phyloP scores from a whole-genome alignment of 2,113 vertebrate species.

The Cyanistes caeruleus region DNA sequence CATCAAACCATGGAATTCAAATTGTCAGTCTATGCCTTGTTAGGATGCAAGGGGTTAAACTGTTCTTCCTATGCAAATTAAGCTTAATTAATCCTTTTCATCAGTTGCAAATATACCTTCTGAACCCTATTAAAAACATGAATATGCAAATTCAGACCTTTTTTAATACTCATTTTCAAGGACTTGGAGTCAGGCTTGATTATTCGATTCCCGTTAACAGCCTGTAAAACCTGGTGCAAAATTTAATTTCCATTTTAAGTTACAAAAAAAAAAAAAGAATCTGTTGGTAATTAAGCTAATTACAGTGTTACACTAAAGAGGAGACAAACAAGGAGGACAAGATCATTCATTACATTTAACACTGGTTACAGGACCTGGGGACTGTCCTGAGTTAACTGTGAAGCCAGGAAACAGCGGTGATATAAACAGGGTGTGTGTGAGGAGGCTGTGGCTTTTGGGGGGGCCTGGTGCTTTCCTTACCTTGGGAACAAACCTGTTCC shows the following conservation, averaged over 20 bases:
- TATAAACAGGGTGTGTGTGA: fast-evolving
- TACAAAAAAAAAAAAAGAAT: constrained; percentile 58
- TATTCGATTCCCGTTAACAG: constrained; percentile 80
- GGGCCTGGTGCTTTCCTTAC: background rate
- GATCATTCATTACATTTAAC: constrained; percentile 58
- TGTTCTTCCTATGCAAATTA: constrained; percentile 76
- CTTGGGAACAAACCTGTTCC: background rate
- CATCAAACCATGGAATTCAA: background rate
- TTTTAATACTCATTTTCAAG: constrained; percentile 81
- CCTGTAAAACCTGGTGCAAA: constrained; percentile 78
- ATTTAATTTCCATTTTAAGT: constrained; percentile 83
- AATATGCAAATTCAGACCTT: constrained; percentile 83
- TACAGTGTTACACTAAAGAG: constrained; percentile 62
- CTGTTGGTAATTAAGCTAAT: constrained; percentile 76
- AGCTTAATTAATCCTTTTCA: constrained; percentile 82
- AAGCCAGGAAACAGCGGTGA: background rate
- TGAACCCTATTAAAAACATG: constrained; percentile 83
- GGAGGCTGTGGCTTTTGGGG: background rate
- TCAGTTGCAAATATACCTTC: constrained; percentile 82
- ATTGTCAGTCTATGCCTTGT: background rate
- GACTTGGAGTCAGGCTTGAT: constrained; percentile 80
- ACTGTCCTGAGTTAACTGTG: background rate
- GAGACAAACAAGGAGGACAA: constrained; percentile 63
- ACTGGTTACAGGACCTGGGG: constrained; percentile 6
- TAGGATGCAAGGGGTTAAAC: constrained; percentile 72